Percentiles rank a stretch among this genome's conserved stretches.
These are phyloP conservation scores for Megalops atlanticus DNA, from an alignment of 2,113 vertebrate genomes.

Conservation along the genomic window DNA sequence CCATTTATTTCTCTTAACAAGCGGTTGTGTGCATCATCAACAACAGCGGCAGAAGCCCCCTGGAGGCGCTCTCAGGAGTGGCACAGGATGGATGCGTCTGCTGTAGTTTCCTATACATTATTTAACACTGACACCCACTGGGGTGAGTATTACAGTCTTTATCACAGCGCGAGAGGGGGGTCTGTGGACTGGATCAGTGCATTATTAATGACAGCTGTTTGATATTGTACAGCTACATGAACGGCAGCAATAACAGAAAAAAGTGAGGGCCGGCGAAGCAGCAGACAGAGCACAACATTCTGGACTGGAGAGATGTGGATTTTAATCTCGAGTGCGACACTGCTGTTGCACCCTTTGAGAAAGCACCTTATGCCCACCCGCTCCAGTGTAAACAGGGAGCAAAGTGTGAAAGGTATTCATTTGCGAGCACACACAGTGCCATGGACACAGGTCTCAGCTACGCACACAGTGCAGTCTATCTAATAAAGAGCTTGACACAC, in stretches of 20 bases:
- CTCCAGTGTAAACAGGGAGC: too few relatives aligned
- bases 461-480: too few relatives aligned
- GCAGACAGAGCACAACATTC: neutral
- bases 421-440: too few relatives aligned
- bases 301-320: neutral
- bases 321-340: too few relatives aligned
- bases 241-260: neutral
- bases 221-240: constrained; percentile 4
- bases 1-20: constrained; percentile 5
- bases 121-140: constrained; percentile 8
- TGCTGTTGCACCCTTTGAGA: too few relatives aligned
- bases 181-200: neutral
- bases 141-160: constrained; percentile 2
- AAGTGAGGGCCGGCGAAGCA: neutral
- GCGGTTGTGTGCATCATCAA: constrained; percentile 17
- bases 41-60: constrained; percentile 16
- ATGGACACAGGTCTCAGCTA: too few relatives aligned
- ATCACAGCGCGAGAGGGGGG: neutral
- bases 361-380: too few relatives aligned
- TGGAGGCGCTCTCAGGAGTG: neutral
- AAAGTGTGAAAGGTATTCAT: too few relatives aligned
- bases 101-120: constrained; percentile 4
- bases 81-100: neutral
- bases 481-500: too few relatives aligned
- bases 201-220: constrained; percentile 14